Conservation (phyloP, 2,797 vertebrate species). For the Muraenolepis orangiensis region DNA sequence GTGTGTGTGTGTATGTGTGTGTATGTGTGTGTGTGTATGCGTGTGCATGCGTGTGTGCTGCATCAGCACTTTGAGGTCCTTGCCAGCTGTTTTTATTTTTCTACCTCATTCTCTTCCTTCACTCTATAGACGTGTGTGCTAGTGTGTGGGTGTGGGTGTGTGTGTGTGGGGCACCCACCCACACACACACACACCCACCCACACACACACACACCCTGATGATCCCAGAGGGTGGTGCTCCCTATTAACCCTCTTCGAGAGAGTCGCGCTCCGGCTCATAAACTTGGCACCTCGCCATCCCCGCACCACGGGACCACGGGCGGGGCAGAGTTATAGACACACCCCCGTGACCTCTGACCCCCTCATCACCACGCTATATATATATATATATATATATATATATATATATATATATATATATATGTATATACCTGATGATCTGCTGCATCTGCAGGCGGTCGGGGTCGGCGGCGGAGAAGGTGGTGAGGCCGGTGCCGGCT, state of each 20-base stretch:
- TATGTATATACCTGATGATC: slow-evolving; percentile 89
- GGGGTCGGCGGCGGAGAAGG: slow-evolving; percentile 86
- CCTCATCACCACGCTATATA: slow-evolving; percentile 6
- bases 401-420: too few species aligned
- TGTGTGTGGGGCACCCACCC: background rate
- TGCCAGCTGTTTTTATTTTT: slow-evolving; percentile 52
- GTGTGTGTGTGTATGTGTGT: too few species aligned
- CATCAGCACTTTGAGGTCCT: slow-evolving; percentile 50
- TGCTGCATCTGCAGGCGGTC: slow-evolving; percentile 93
- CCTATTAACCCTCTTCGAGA: slow-evolving; percentile 60
- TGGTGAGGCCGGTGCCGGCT: slow-evolving; percentile 79
- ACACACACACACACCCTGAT: too few species aligned
- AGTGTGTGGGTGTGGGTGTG: slow-evolving; percentile 14
- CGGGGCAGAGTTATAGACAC: slow-evolving; percentile 38
- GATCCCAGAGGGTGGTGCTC: slow-evolving; percentile 49
- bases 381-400: too few species aligned
- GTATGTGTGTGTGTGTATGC: too few species aligned
- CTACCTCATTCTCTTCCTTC: slow-evolving; percentile 16
- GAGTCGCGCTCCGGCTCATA: slow-evolving; percentile 48
- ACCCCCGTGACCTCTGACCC: slow-evolving; percentile 48
- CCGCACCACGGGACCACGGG: slow-evolving; percentile 2
- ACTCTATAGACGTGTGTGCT: slow-evolving; percentile 6
- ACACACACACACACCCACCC: too few species aligned
- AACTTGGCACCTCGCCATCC: slow-evolving; percentile 33
- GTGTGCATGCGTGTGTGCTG: too few species aligned